Evolutionary conservation across 2,888 invertebrate genomes (phyloP).

Genomic region (Myopa tessellatipennis): DNA sequence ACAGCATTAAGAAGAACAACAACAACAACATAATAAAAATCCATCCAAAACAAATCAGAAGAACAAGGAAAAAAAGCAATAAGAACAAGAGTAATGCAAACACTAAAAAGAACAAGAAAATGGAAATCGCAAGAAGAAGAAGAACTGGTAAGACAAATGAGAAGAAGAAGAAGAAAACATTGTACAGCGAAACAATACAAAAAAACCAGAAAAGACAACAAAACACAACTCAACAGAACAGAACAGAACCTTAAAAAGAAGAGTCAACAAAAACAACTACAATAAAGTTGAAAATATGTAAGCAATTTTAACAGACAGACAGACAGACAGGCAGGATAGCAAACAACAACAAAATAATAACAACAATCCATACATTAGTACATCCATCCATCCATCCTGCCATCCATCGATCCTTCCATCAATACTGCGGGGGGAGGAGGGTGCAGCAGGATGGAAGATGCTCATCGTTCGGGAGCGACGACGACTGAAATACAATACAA

Average conservation of each 20-base stretch:
- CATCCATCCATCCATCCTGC: too few relatives aligned
- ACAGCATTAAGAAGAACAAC: background rate
- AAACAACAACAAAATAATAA: constrained; percentile 11
- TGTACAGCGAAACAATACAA: too few relatives aligned
- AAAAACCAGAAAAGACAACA: background rate
- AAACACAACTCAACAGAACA: background rate
- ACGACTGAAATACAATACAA: constrained; percentile 13
- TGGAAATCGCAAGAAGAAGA: background rate
- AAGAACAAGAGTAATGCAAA: background rate
- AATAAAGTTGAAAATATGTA: background rate
- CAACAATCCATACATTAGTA: background rate
- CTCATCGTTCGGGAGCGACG: background rate
- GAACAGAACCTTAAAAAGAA: background rate
- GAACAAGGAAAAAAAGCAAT: background rate
- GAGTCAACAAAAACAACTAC: background rate
- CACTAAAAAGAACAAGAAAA: background rate
- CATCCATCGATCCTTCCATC: too few relatives aligned
- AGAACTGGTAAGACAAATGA: too few relatives aligned
- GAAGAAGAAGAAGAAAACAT: constrained; percentile 3
- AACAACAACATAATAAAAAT: background rate
- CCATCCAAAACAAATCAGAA: too few relatives aligned
- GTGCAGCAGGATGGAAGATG: too few relatives aligned
- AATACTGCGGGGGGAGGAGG: too few relatives aligned
- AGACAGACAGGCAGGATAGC: background rate
- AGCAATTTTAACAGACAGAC: background rate